Evolutionary conservation across 2,113 vertebrate genomes (phyloP), one percentile per base, ranked within the genome.

Genomic region (Bufo gargarizans): DNA sequence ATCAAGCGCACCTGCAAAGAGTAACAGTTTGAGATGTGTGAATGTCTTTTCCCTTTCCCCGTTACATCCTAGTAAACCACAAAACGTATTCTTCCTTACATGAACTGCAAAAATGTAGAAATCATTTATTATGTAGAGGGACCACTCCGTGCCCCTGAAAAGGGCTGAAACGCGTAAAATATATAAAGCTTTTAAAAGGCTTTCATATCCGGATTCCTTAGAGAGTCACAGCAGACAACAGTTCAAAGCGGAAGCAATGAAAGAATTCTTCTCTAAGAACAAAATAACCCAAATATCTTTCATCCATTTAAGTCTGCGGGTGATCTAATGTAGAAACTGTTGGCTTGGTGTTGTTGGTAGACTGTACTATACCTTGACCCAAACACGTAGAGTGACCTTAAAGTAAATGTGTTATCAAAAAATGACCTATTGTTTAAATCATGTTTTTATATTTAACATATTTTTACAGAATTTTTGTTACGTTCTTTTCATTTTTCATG

Each of bases 1-100:
- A 96, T 96, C 95, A 95, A 95, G 95, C 95, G 92, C 94, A 92
- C 94, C 94, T 94, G 94, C 93, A 93, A 92, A 94, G 93, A 93
- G 92, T 76, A 67, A 67, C 65, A 69, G 20, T 49, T 20, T n/a
- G 71, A 61, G 55, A 47, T 47, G 55, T 85, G 84, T 49, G 43
- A 76, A 76, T 45, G 53, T 76, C 69, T 47, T 85, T 43, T 53
- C 6, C 63, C 61, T 59, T 45, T 61, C 81, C 20, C 20, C 33
- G 47, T n/a, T 83, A 83, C 43, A 63, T 77, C 11, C 49, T 77
- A 77, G 47, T 82, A 61, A 82, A 45, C 14, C 79, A 12, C 58
- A 83, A 49, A 83, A 22, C 50, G 63, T 16, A 67, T 67, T 50
- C 12, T 83, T 6, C 58, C 22, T 59, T 17, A 50, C 49, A 45